Base-by-base conservation (phyloP, 2,797 vertebrate species). In the Phyllotis vaccarum region DNA sequence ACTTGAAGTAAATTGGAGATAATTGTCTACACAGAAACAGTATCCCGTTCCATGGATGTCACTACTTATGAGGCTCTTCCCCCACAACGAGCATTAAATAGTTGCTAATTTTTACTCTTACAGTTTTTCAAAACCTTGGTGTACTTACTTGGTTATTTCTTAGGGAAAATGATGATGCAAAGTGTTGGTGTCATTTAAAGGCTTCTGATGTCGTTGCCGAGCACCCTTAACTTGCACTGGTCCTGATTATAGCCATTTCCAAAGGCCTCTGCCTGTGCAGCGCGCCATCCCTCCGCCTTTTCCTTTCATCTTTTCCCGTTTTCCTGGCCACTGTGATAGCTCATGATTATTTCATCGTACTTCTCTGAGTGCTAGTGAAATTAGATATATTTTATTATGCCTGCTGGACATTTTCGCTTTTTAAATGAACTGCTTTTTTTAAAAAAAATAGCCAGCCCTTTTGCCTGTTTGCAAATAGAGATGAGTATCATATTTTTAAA, bases 321-420 rank as follows among this genome's bases (percentile, higher is more conserved):
- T 96, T 37, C 86, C 27, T 87, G 64, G 78, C 56, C 24, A 60
- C 70, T 96, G 34, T 94, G 83, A 85, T 79, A 76, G 58, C 70
- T 90, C 95, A 89, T 68, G 72, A 89, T 89, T 96, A 86, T 92
- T 96, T 94, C 93, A 91, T 75, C 70, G 12, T 58, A 86, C 74
- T 87, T 86, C 52, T 83, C 90, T 89, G 66, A 94, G 74, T 91
- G 24, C n/a, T 79, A 60, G 43, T 80, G 54, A 91, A 95, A 92
- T 94, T 83, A 95, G 89, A 92, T 76, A 27, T 86, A 86, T 91
- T 92, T 97, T 76, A 83, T 72, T 95, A 85, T 89, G 75, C 64
- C 49, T 56, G 10, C 37, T 85, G 68, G 54, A n/a, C n/a, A 91
- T 52, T 94, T 94, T 83, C 75, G 81, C 27, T 85, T 91, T 64